A percentile compares a stretch with the other conserved stretches of the same genome.
These are phyloP conservation scores for Hafferia zeledoni DNA, from an alignment of 2,797 vertebrate species.

Conservation along the genomic window DNA sequence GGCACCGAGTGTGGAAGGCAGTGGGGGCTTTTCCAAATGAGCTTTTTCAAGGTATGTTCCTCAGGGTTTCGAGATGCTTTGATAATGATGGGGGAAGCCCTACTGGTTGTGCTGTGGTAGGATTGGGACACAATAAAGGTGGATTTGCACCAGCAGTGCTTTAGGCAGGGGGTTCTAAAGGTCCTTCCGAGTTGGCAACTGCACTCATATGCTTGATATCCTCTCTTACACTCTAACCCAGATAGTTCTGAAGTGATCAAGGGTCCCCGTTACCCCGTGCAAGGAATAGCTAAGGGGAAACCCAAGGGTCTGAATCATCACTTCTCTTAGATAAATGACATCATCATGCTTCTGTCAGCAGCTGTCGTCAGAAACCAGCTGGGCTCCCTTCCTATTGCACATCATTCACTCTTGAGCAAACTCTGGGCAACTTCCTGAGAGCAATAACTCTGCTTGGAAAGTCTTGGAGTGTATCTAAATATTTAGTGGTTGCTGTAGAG, in stretches of 20 bases:
- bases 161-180: neutral
- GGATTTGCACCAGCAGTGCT: neutral
- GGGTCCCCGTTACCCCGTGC: neutral
- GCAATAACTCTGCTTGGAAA: neutral
- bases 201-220: neutral
- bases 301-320: constrained; percentile 11
- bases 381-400: constrained; percentile 9
- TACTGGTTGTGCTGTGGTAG: neutral
- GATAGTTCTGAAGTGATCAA: neutral
- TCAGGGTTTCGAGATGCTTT: fast-evolving
- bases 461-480: constrained; percentile 23
- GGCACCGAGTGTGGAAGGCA: neutral
- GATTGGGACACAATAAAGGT: fast-evolving
- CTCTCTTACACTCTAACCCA: neutral
- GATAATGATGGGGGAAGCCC: neutral
- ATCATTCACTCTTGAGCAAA: constrained; percentile 38
- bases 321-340: neutral
- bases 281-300: neutral
- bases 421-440: constrained; percentile 15
- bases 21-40: neutral
- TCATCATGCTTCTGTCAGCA: constrained; percentile 4
- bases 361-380: constrained; percentile 25
- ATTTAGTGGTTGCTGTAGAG: constrained; percentile 51
- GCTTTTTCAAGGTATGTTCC: neutral
- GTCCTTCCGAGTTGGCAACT: neutral